Conservation (phyloP, 2,113 vertebrate species). For the Helogale parvula region DNA sequence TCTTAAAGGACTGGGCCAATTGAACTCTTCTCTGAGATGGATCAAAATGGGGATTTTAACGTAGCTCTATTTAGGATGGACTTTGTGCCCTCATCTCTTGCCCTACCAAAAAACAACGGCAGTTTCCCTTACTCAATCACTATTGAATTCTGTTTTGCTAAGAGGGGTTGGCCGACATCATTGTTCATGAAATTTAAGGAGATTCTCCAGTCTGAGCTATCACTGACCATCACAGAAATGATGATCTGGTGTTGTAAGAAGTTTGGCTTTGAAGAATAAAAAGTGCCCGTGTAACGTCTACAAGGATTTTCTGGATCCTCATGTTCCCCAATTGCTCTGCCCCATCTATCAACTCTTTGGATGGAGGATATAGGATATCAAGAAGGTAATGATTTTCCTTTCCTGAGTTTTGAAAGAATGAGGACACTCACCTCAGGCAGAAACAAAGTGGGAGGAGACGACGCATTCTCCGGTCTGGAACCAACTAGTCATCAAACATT, state of each 20-base stretch:
- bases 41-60: too few species aligned
- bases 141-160: neutral
- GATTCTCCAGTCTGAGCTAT: neutral
- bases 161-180: neutral
- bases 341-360: neutral
- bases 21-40: neutral
- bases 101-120: neutral
- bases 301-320: too few species aligned
- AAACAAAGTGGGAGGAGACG: neutral
- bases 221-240: neutral
- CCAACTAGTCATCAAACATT: neutral
- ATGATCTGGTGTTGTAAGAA: neutral
- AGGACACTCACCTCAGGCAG: neutral
- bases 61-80: neutral
- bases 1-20: neutral
- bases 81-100: neutral
- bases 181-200: neutral
- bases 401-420: neutral
- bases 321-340: rapidly evolving
- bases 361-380: neutral
- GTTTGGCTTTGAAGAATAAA: rapidly evolving
- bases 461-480: neutral
- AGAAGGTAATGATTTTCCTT: neutral
- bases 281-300: too few species aligned
- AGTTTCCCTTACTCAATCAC: neutral